Conservation (phyloP, 2,888 invertebrate species). For the Cerastoderma edule region DNA sequence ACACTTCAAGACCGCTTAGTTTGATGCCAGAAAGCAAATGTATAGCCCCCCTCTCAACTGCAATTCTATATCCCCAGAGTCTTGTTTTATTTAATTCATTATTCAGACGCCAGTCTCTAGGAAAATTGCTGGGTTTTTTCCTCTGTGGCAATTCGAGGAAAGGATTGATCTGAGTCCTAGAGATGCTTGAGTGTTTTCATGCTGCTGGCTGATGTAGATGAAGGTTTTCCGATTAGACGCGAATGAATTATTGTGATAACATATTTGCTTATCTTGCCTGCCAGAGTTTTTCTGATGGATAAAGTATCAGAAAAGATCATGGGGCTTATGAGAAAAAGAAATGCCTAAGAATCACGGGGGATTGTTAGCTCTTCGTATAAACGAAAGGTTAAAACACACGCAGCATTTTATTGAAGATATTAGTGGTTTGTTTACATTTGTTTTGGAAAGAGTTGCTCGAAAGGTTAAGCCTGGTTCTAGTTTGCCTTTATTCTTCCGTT, state of each 20-base stretch:
- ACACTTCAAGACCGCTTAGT: slow-evolving; percentile 15
- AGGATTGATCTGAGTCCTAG: slow-evolving; percentile 16
- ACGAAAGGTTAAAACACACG: too few species aligned
- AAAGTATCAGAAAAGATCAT: slow-evolving; percentile 13
- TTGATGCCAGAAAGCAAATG: slow-evolving; percentile 17
- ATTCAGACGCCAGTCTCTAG: slow-evolving; percentile 25
- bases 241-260: slow-evolving; percentile 28
- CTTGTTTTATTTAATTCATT: slow-evolving; percentile 32
- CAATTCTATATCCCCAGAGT: slow-evolving; percentile 24
- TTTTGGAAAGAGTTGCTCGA: too few species aligned
- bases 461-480: too few species aligned
- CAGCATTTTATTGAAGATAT: too few species aligned
- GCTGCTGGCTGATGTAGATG: slow-evolving; percentile 16
- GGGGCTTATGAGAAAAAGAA: too few species aligned
- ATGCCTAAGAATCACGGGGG: too few species aligned
- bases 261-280: slow-evolving; percentile 16
- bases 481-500: too few species aligned
- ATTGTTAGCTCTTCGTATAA: too few species aligned
- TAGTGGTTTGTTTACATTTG: too few species aligned
- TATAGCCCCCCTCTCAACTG: background rate
- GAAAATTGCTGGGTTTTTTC: slow-evolving; percentile 9
- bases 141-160: slow-evolving; percentile 17
- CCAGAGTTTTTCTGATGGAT: background rate
- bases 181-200: slow-evolving; percentile 15
- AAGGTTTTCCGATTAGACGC: slow-evolving; percentile 21